A percentile compares a stretch with the other conserved stretches of the same genome.
Conservation (phyloP, 1,140 invertebrate species). For the Pomacea maculata region DNA sequence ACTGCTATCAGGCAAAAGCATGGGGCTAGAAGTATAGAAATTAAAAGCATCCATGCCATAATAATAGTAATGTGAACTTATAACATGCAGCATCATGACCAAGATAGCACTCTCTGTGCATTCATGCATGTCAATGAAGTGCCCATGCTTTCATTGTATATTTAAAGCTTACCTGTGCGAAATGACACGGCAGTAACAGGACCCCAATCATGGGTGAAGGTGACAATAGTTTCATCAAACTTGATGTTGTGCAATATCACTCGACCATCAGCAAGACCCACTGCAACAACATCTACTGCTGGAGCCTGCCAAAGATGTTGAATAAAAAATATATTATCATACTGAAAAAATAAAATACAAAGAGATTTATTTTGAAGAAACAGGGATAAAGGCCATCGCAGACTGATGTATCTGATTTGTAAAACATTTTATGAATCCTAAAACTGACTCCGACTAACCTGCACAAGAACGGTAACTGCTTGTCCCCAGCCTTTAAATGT, state of each 20-base stretch:
- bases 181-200: slow-evolving; percentile 85
- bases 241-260: slow-evolving; percentile 91
- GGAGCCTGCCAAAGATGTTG: slow-evolving; percentile 72
- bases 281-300: slow-evolving; percentile 87
- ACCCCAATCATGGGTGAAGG: slow-evolving; percentile 94
- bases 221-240: slow-evolving; percentile 84
- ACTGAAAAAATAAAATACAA: no score
- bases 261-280: slow-evolving; percentile 83
- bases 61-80: neutral
- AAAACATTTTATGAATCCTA: neutral
- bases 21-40: no score
- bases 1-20: no score
- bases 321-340: neutral
- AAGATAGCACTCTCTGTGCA: no score
- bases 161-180: slow-evolving; percentile 70
- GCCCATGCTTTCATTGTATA: neutral
- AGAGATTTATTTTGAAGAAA: no score
- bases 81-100: neutral
- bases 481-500: slow-evolving; percentile 82
- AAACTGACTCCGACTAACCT: slow-evolving; percentile 64
- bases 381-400: neutral
- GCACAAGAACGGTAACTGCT: slow-evolving; percentile 76
- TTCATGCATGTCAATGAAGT: neutral
- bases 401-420: neutral
- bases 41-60: no score